Evolutionary conservation across 1,140 invertebrate species (phyloP).

Genomic region (Cyclina sinensis): DNA sequence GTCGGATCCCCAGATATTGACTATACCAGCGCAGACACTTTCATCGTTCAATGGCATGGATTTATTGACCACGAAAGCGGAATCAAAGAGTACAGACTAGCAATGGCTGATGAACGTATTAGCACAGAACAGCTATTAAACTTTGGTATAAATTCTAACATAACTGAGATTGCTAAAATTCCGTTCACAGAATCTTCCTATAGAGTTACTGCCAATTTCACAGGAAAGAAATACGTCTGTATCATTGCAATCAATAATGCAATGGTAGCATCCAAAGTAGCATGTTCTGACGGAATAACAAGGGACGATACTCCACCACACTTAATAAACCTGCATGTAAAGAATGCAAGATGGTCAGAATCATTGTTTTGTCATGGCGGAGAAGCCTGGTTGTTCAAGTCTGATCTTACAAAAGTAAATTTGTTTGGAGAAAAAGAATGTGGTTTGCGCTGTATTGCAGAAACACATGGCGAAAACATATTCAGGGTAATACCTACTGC

Average conservation of each 20-base stretch:
- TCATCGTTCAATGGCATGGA: slow-evolving; percentile 71
- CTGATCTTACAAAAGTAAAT: slow-evolving; percentile 56
- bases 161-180: background rate
- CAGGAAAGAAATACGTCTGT: slow-evolving; percentile 59
- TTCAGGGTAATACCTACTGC: slow-evolving; percentile 9
- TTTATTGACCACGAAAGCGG: slow-evolving; percentile 77
- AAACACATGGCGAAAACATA: background rate
- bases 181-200: background rate
- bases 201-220: slow-evolving; percentile 35
- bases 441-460: background rate
- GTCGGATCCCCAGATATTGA: slow-evolving; percentile 67
- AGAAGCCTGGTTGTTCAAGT: slow-evolving; percentile 61
- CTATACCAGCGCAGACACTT: slow-evolving; percentile 64
- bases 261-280: slow-evolving; percentile 66
- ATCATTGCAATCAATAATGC: slow-evolving; percentile 73
- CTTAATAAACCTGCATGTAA: slow-evolving; percentile 54
- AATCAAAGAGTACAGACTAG: slow-evolving; percentile 67
- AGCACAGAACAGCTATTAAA: slow-evolving; percentile 50
- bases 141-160: background rate
- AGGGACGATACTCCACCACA: slow-evolving; percentile 57
- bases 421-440: slow-evolving; percentile 40
- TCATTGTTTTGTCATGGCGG: slow-evolving; percentile 62
- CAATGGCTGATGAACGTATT: slow-evolving; percentile 49
- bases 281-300: slow-evolving; percentile 72
- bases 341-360: slow-evolving; percentile 48